phyloP scores from a whole-genome alignment of 30 jellyfish, hydroid and myxozoan genomes.

The Rhopilema esculentum region DNA sequence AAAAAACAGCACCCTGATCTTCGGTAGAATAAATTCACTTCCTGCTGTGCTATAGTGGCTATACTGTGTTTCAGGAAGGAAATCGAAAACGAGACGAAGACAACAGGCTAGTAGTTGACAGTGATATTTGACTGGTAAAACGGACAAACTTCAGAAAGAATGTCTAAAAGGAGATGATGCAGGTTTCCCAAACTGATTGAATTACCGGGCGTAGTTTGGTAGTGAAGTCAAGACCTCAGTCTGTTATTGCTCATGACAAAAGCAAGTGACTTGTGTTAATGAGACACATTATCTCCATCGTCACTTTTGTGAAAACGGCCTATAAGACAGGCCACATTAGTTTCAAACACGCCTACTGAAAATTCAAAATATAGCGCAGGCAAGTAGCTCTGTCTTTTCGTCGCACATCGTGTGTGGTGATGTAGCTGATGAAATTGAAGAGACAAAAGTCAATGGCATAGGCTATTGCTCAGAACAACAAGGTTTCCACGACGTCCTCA shows the following conservation, averaged over 20 bases:
- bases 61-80: no score
- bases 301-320: no score
- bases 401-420: constrained; percentile 47
- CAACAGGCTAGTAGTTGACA: background rate
- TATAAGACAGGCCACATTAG: no score
- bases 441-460: background rate
- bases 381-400: constrained; percentile 2
- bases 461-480: constrained; percentile 32
- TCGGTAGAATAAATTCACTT: no score
- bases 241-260: no score
- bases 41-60: no score
- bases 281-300: no score
- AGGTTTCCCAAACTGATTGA: background rate
- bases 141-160: background rate
- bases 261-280: no score
- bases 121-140: background rate
- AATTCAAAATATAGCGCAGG: constrained; percentile 11
- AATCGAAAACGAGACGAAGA: background rate
- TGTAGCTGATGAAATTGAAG: background rate
- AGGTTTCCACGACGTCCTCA: constrained; percentile 60
- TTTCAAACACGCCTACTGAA: no score
- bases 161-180: background rate
- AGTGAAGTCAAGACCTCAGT: no score
- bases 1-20: no score
- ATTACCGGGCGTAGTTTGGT: background rate